Evolutionary conservation across 2,888 invertebrate genomes (phyloP).

Genomic region (Heliothis peltigera): DNA sequence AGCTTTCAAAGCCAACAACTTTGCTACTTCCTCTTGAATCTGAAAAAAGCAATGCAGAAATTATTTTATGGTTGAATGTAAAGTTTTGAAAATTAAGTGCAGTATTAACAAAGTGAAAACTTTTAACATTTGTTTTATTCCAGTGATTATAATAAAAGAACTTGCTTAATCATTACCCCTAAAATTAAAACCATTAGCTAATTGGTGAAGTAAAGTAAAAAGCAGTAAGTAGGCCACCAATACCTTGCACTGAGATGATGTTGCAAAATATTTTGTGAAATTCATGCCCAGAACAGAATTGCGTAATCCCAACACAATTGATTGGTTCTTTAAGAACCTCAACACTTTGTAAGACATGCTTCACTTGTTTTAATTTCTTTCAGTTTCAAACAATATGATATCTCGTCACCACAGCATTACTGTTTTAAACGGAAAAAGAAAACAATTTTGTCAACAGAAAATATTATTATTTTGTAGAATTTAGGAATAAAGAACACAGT

Average conservation of each 20-base stretch:
- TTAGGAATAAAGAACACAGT: neutral
- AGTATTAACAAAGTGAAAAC: neutral
- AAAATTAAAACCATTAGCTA: constrained; percentile 13
- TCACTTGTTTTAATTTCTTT: constrained; percentile 67
- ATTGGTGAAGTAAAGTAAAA: constrained; percentile 41
- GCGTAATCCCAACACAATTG: constrained; percentile 71
- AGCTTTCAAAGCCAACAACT: constrained; percentile 94
- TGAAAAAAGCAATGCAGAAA: constrained; percentile 79
- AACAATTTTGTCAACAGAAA: constrained; percentile 45
- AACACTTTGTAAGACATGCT: constrained; percentile 80
- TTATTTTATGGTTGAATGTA: neutral
- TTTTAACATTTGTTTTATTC: neutral
- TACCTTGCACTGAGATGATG: constrained; percentile 85
- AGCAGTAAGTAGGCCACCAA: constrained; percentile 67
- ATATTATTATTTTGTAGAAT: constrained; percentile 9
- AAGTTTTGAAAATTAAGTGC: neutral
- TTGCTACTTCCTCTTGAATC: constrained; percentile 96
- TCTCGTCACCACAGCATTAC: constrained; percentile 82
- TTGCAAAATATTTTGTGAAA: constrained; percentile 82
- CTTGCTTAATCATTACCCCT: neutral
- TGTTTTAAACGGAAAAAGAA: constrained; percentile 80
- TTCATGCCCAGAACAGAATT: constrained; percentile 70
- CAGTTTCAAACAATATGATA: constrained; percentile 73
- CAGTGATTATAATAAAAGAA: too few relatives aligned
- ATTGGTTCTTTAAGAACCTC: constrained; percentile 71